Evolutionary conservation across 2,113 vertebrate species (phyloP).

Genomic region (Pollachius pollachius): DNA sequence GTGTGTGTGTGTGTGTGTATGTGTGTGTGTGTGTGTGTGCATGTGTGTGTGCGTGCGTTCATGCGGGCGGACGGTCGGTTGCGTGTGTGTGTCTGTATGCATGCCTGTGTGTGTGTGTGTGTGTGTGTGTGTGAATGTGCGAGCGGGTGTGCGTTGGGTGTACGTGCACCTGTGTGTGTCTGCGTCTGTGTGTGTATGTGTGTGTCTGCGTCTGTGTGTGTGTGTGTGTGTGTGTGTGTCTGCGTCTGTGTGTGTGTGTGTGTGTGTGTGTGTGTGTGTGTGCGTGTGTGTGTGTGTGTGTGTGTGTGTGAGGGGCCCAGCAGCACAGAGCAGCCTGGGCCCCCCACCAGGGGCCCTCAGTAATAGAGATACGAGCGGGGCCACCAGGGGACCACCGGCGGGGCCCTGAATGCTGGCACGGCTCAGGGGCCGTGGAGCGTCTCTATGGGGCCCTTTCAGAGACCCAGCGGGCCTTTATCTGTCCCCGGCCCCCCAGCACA

Average conservation of each 20-base stretch:
- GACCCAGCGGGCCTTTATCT: conserved; percentile 65
- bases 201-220: too few species aligned
- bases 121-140: not conserved
- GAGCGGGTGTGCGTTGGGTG: too few species aligned
- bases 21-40: not conserved
- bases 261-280: not conserved
- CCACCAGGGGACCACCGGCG: conserved; percentile 52
- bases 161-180: too few species aligned
- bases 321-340: not conserved
- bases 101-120: not conserved
- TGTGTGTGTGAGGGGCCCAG: not conserved
- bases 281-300: not conserved
- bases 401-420: conserved; percentile 47
- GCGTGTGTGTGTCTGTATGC: not conserved
- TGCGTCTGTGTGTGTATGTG: not conserved
- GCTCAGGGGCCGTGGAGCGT: conserved; percentile 66
- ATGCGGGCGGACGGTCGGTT: too few species aligned
- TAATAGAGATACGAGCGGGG: conserved; percentile 54
- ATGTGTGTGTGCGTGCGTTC: not conserved
- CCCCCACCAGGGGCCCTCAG: too few species aligned
- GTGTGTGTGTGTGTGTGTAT: not conserved
- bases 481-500: conserved; percentile 21
- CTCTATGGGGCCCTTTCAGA: conserved; percentile 48
- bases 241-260: too few species aligned
- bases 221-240: too few species aligned